A percentile compares a stretch with the other conserved stretches of the same genome.
phyloP scores from a whole-genome alignment of 1,140 invertebrate species.

The Phymastichus coffea region DNA sequence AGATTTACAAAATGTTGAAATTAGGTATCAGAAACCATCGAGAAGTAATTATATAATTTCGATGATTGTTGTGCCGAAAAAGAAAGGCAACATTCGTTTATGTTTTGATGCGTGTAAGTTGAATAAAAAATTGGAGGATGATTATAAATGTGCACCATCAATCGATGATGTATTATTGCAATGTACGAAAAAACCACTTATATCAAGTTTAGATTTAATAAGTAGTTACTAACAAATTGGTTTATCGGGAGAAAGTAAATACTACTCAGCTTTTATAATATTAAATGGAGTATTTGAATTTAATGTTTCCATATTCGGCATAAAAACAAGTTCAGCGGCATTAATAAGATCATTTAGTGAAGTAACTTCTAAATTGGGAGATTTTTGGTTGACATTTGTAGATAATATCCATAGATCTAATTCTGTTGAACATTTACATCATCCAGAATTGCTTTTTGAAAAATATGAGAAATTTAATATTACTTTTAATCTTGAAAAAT shows the following conservation, averaged over 20 bases:
- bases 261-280: not conserved
- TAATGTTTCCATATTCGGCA: not conserved
- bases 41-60: slow-evolving; percentile 41
- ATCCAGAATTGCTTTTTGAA: slow-evolving; percentile 3
- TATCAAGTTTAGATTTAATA: not conserved
- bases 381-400: not conserved
- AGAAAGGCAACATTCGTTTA: slow-evolving; percentile 36
- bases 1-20: slow-evolving; percentile 29
- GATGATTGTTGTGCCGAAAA: slow-evolving; percentile 36
- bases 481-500: slow-evolving; percentile 12
- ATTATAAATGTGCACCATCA: slow-evolving; percentile 28
- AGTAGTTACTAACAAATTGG: not conserved
- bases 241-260: not conserved
- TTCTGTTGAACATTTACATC: not conserved
- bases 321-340: not conserved
- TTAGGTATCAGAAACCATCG: slow-evolving; percentile 29
- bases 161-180: not conserved
- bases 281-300: not conserved
- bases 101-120: slow-evolving; percentile 42
- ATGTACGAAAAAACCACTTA: not conserved
- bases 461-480: not conserved
- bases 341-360: not conserved
- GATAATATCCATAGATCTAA: not conserved
- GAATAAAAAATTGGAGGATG: slow-evolving; percentile 36
- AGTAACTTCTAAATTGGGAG: not conserved